Conservation (phyloP, 2,888 invertebrate genomes). For the Physocephala rufipes region DNA sequence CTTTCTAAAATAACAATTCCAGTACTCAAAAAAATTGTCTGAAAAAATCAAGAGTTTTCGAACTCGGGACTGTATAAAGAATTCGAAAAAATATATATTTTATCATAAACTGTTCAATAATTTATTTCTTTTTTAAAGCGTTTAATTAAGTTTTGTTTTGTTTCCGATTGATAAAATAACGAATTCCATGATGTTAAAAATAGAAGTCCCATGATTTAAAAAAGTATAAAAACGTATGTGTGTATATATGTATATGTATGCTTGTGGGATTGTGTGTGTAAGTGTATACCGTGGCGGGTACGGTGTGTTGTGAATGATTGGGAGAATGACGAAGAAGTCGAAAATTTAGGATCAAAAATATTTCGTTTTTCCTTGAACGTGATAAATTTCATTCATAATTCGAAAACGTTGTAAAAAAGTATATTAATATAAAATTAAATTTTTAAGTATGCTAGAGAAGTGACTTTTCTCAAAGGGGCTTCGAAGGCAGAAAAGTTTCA, state of each 20-base stretch:
- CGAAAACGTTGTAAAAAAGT: too few species aligned
- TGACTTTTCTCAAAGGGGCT: too few species aligned
- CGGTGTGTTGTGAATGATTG: too few species aligned
- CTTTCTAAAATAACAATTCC: too few species aligned
- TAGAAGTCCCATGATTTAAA: slow-evolving; percentile 15
- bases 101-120: slow-evolving; percentile 24
- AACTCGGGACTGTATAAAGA: not conserved
- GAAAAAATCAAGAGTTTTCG: not conserved
- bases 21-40: too few species aligned
- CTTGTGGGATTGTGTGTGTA: not conserved
- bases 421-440: too few species aligned
- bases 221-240: not conserved
- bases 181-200: slow-evolving; percentile 18
- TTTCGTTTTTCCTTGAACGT: too few species aligned
- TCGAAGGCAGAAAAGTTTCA: too few species aligned
- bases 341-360: too few species aligned
- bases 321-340: too few species aligned
- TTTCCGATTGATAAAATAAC: slow-evolving; percentile 26
- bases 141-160: slow-evolving; percentile 33
- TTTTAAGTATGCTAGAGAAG: too few species aligned
- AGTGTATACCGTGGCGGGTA: not conserved
- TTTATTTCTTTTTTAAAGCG: slow-evolving; percentile 25
- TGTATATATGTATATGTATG: not conserved
- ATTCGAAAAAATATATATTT: not conserved
- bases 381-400: too few species aligned